Percentiles rank a stretch among this genome's conserved stretches.
phyloP scores from a whole-genome alignment of 2,888 invertebrate species.

The Morpho helenor region DNA sequence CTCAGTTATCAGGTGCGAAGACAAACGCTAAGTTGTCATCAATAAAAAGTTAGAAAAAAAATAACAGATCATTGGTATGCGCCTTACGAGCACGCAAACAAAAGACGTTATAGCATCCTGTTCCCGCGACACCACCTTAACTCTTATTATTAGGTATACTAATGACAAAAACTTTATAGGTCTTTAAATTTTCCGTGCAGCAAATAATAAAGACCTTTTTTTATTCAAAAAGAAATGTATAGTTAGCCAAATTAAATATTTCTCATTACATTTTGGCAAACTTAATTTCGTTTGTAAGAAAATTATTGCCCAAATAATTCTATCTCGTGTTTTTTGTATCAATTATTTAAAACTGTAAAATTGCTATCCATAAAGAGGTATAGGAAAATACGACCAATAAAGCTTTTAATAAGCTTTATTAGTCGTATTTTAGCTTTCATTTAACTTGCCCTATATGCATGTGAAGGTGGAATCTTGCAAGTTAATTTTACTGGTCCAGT shows the following conservation, averaged over 20 bases:
- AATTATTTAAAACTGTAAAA: neutral
- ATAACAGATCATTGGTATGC: slow-evolving; percentile 68
- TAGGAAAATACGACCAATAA: no score
- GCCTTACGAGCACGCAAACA: slow-evolving; percentile 63
- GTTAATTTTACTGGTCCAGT: no score
- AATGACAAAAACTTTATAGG: slow-evolving; percentile 76
- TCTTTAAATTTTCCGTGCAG: slow-evolving; percentile 72
- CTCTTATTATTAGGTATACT: slow-evolving; percentile 69
- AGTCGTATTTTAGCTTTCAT: no score
- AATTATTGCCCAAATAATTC: neutral
- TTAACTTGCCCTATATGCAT: no score
- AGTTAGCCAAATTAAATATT: neutral
- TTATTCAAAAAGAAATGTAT: slow-evolving; percentile 9
- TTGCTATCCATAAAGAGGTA: neutral
- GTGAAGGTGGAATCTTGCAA: no score
- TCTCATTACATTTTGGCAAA: neutral
- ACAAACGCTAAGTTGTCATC: slow-evolving; percentile 36
- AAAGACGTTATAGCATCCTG: slow-evolving; percentile 77
- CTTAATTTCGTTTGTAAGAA: neutral
- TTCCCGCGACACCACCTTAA: slow-evolving; percentile 61
- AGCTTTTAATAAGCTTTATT: no score
- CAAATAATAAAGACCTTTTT: slow-evolving; percentile 55
- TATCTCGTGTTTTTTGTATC: neutral
- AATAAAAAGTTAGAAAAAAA: neutral
- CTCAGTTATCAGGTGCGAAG: no score